These are phyloP conservation scores for Stramonita haemastoma DNA, from an alignment of 2,888 invertebrate species.

Conservation along the genomic window DNA sequence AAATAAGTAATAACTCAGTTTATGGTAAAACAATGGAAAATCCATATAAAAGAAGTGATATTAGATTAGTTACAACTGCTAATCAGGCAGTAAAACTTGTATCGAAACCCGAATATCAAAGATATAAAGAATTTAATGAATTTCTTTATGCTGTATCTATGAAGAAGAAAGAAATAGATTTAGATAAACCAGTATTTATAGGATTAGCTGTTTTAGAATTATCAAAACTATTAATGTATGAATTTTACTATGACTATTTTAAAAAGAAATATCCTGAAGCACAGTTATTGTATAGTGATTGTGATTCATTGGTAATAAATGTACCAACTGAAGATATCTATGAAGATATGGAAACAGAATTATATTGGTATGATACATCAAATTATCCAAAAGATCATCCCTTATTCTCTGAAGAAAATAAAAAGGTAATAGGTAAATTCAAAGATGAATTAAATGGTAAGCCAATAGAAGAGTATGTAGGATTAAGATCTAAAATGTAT, in stretches of 20 bases:
- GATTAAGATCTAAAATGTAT: neutral
- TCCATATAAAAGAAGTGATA: neutral
- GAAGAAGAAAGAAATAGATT: neutral
- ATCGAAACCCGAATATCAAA: neutral
- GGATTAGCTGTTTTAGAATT: slow-evolving; percentile 46
- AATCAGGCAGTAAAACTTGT: neutral
- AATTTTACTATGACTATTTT: slow-evolving; percentile 47
- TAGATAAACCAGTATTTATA: slow-evolving; percentile 48
- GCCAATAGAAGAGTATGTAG: neutral
- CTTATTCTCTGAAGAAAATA: slow-evolving; percentile 42
- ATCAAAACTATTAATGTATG: slow-evolving; percentile 48
- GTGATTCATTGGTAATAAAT: slow-evolving; percentile 39
- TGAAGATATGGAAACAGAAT: slow-evolving; percentile 44
- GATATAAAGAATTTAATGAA: slow-evolving; percentile 1
- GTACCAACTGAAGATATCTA: slow-evolving; percentile 44
- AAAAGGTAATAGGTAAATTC: slow-evolving; percentile 28
- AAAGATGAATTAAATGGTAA: slow-evolving; percentile 43
- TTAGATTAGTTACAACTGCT: neutral
- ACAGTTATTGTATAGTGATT: neutral
- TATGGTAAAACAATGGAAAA: neutral
- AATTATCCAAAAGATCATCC: slow-evolving; percentile 47
- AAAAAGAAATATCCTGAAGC: slow-evolving; percentile 25
- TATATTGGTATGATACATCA: slow-evolving; percentile 45
- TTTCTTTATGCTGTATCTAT: neutral
- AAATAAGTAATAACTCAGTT: neutral